A percentile compares a stretch with the other conserved stretches of the same genome.
These are phyloP conservation scores for Mamestra brassicae DNA, from an alignment of 2,888 invertebrate species.

Conservation along the genomic window DNA sequence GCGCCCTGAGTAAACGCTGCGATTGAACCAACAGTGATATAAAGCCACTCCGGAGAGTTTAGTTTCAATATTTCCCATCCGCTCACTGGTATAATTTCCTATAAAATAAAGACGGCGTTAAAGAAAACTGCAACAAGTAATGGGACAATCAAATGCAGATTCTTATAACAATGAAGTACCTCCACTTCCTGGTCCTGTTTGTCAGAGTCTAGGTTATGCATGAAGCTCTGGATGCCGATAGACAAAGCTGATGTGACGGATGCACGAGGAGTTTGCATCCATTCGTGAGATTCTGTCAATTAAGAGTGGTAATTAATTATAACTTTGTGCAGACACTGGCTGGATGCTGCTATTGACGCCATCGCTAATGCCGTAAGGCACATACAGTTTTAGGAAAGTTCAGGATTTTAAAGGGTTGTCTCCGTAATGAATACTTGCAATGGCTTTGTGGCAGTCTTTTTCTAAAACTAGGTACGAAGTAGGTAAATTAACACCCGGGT, in stretches of 20 bases:
- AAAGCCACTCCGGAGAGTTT: slow-evolving; percentile 92
- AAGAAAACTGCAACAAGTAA: not conserved
- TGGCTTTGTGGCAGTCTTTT: too few relatives aligned
- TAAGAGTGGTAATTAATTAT: not conserved
- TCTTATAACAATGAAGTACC: slow-evolving; percentile 62
- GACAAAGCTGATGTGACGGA: slow-evolving; percentile 86
- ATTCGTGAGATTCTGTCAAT: slow-evolving; percentile 82
- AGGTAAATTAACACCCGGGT: not conserved
- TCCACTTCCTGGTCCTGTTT: slow-evolving; percentile 81
- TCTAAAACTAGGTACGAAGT: too few relatives aligned
- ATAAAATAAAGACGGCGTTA: slow-evolving; percentile 12
- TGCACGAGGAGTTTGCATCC: slow-evolving; percentile 84
- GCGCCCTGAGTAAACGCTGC: slow-evolving; percentile 92
- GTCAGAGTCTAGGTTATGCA: slow-evolving; percentile 78
- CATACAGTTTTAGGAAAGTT: too few relatives aligned
- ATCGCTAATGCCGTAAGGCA: not conserved
- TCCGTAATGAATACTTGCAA: too few relatives aligned
- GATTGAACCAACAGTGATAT: slow-evolving; percentile 90
- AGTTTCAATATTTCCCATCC: slow-evolving; percentile 90
- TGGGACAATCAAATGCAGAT: not conserved
- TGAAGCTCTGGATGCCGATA: slow-evolving; percentile 80
- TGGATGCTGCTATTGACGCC: not conserved
- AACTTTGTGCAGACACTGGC: too few relatives aligned
- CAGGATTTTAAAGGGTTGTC: too few relatives aligned
- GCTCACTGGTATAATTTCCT: slow-evolving; percentile 80